These are phyloP conservation scores for Orthosia cruda DNA, from an alignment of 2,888 invertebrate genomes.

Conservation along the genomic window DNA sequence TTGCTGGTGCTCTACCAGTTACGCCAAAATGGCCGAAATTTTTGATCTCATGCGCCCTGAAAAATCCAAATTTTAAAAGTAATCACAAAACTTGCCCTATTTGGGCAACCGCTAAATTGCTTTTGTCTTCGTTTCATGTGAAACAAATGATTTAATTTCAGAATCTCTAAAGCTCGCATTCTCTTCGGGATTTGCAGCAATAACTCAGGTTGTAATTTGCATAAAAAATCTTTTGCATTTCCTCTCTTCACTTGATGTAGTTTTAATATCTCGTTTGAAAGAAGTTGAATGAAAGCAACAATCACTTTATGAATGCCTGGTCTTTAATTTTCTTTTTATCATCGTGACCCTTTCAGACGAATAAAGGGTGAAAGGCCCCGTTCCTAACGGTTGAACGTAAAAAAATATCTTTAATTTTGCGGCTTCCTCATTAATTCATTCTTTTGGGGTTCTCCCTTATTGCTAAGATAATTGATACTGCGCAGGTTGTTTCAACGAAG, in stretches of 20 bases:
- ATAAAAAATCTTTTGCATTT: constrained; percentile 71
- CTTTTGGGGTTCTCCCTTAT: constrained; percentile 67
- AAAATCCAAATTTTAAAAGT: constrained; percentile 37
- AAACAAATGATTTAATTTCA: constrained; percentile 70
- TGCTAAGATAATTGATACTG: constrained; percentile 73
- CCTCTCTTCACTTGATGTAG: constrained; percentile 72
- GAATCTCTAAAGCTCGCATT: constrained; percentile 51
- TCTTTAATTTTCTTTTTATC: constrained; percentile 81
- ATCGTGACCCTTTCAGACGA: constrained; percentile 75
- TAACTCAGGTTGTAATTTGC: constrained; percentile 70
- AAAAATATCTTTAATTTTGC: constrained; percentile 73
- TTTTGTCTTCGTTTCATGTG: constrained; percentile 50
- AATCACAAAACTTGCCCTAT: constrained; percentile 20
- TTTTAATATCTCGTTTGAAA: constrained; percentile 75
- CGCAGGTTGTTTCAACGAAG: constrained; percentile 58
- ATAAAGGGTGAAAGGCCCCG: constrained; percentile 73
- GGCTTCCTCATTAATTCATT: constrained; percentile 73
- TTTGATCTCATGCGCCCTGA: constrained; percentile 9
- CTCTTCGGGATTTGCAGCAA: constrained; percentile 54
- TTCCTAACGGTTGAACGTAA: constrained; percentile 59
- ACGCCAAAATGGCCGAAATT: neutral
- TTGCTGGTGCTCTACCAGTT: constrained; percentile 1
- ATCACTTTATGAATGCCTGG: constrained; percentile 77
- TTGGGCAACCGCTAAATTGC: constrained; percentile 35
- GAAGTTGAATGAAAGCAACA: constrained; percentile 73